A percentile compares a stretch with the other conserved stretches of the same genome.
phyloP scores from a whole-genome alignment of 2,797 vertebrate species.

The Thamnophis elegans region DNA sequence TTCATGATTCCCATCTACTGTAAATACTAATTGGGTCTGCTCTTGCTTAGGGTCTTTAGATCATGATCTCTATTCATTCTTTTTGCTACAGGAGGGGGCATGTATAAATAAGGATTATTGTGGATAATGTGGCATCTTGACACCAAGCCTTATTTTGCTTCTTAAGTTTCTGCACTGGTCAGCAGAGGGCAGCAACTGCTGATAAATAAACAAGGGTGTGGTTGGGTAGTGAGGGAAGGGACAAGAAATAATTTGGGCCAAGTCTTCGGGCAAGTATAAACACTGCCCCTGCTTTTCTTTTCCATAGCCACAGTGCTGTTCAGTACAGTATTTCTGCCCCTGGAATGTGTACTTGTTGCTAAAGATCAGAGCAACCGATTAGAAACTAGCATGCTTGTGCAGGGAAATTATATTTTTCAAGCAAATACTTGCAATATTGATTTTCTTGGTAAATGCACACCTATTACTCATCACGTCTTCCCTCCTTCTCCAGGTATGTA shows the following conservation, averaged over 20 bases:
- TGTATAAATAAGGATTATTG: background rate
- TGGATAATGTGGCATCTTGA: background rate
- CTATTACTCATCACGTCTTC: background rate
- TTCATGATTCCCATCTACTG: background rate
- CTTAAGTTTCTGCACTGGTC: background rate
- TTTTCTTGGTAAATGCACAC: background rate
- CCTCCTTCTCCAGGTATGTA: too few relatives aligned
- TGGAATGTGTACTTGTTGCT: background rate
- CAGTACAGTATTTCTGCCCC: background rate
- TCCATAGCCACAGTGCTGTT: background rate
- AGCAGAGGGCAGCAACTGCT: constrained; percentile 27
- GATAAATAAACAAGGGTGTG: background rate
- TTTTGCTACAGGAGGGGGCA: background rate
- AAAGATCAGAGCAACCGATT: background rate
- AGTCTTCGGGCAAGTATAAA: background rate
- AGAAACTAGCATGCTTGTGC: background rate
- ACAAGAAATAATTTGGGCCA: background rate
- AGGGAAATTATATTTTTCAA: background rate
- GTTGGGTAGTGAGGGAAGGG: background rate
- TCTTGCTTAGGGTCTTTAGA: background rate
- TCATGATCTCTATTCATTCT: background rate
- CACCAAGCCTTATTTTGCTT: background rate
- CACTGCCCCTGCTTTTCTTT: background rate
- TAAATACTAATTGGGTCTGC: background rate
- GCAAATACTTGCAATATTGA: background rate